A percentile compares a stretch with the other conserved stretches of the same genome.
phyloP scores from a whole-genome alignment of 2,888 invertebrate species.

The Augochlorella aurata region DNA sequence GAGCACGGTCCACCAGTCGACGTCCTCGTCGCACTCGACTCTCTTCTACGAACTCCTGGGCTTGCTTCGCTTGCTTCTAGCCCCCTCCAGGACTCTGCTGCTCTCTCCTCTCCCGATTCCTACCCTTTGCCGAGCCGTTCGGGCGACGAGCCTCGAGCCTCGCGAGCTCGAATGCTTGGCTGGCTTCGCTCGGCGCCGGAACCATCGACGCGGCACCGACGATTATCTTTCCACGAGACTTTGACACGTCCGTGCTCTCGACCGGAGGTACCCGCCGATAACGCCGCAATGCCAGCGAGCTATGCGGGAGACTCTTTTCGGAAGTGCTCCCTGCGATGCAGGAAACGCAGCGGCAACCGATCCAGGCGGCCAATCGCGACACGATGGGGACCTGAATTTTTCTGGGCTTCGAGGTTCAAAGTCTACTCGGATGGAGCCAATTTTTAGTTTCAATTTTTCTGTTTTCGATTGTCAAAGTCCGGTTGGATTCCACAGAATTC shows the following conservation, averaged over 20 bases:
- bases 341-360: background rate
- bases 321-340: background rate
- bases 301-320: background rate
- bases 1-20: slow-evolving; percentile 37
- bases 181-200: slow-evolving; percentile 50
- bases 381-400: background rate
- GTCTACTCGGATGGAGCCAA: too few relatives aligned
- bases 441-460: background rate
- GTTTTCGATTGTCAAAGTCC: background rate
- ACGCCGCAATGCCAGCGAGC: background rate
- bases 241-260: slow-evolving; percentile 58
- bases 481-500: background rate
- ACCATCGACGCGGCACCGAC: slow-evolving; percentile 41
- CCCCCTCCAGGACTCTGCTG: background rate
- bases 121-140: slow-evolving; percentile 38
- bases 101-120: slow-evolving; percentile 15
- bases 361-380: background rate
- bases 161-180: slow-evolving; percentile 40
- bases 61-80: slow-evolving; percentile 57
- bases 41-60: slow-evolving; percentile 75
- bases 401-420: too few relatives aligned
- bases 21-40: slow-evolving; percentile 59
- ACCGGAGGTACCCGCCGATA: slow-evolving; percentile 42
- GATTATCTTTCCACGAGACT: slow-evolving; percentile 52
- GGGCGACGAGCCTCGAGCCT: background rate